Evolutionary conservation across 23 tunicate genomes (phyloP), one percentile per base, ranked within the genome.

Genomic region (Phallusia fumigata): DNA sequence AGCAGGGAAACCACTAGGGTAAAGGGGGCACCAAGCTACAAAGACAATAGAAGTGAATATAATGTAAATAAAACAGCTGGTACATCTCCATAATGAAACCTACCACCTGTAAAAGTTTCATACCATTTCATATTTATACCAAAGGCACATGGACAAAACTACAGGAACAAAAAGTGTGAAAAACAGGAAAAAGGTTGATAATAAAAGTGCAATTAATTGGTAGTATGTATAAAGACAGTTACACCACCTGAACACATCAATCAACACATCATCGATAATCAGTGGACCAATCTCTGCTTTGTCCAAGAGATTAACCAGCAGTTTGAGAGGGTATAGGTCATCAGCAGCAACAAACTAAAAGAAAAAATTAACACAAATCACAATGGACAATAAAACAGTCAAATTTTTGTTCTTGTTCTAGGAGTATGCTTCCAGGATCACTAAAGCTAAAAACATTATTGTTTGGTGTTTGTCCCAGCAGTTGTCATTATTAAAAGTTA

Each of bases 221-320:
- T n/a, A n/a, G n/a, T n/a, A 6, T 24, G 28, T 24, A 58, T 21
- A 5, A 22, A 51, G 58, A 6, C 28, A 21, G 6, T 52, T 24
- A 19, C 21, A 19, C 13, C 45, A 89, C 94, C 94, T 80, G 51
- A 89, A 89, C 24, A 84, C 88, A 31, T 80, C 81, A 33, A 89
- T n/a, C 52, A 89, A 32, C 12, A 89, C 77, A 73, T 85, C 87
- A 19, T 94, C 92, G 35, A 94, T 65, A 8, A 94, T 52, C 15
- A 86, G 65, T 21, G 95, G 90, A 15, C 98, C 98, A 53, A 94
- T 76, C 75, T 94, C 98, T 8, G 90, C 44, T 50, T 94, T 94
- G 85, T 94, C 98, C 73, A 94, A 83, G 19, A 94, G 36, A 79
- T 89, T 94, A 0, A 79, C 81, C 52, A 94, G 30, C 21, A 94